Evolutionary conservation across 2,888 invertebrate species (phyloP).

Genomic region (Pterobdella sp.): DNA sequence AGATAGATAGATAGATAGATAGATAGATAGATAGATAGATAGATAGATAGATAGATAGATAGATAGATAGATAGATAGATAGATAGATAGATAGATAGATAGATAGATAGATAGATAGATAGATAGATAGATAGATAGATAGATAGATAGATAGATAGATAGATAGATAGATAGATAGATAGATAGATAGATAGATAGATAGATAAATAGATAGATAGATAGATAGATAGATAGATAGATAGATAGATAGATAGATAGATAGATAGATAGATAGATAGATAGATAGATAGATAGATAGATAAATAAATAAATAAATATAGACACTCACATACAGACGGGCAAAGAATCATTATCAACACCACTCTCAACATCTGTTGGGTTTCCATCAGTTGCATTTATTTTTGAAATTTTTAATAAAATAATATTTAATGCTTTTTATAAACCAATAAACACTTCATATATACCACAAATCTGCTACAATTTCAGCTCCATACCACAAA

Average conservation of each 20-base stretch:
- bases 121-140: neutral
- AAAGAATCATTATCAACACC: neutral
- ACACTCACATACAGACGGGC: constrained; percentile 9
- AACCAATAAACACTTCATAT: too few relatives aligned
- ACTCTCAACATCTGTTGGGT: neutral
- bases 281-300: neutral
- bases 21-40: too few relatives aligned
- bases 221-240: neutral
- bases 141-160: neutral
- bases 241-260: neutral
- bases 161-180: neutral
- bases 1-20: too few relatives aligned
- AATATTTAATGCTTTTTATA: too few relatives aligned
- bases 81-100: neutral
- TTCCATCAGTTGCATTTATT: too few relatives aligned
- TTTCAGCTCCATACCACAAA: too few relatives aligned
- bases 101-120: neutral
- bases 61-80: neutral
- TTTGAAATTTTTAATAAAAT: too few relatives aligned
- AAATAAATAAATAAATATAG: neutral
- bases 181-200: neutral
- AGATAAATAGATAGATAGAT: neutral
- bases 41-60: too few relatives aligned
- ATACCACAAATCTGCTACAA: too few relatives aligned
- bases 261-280: neutral